Evolutionary conservation across 2,888 invertebrate species (phyloP), one percentile per base, ranked within the genome.

Genomic region (Drosophila algonquin): DNA sequence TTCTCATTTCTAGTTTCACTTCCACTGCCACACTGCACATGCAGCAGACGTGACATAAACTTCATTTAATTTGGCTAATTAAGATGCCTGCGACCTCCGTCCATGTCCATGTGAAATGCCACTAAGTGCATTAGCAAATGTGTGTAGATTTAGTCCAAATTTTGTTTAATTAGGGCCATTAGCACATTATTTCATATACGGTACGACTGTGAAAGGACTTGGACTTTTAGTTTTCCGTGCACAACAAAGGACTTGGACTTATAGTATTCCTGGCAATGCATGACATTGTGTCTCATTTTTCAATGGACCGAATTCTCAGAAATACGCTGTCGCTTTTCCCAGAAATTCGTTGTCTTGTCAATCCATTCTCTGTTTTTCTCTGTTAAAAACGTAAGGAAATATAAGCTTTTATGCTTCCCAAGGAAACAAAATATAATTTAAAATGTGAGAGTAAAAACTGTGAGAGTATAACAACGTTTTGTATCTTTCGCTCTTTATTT

Each of bases 1-100:
- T 2, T 7, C 7, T 2, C 14, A 6, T 7, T 40, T 7, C 7
- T 14, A 2, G 1, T 7, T 6, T 0, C 16, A 48, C 27, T 18
- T 24, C 14, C 12, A 32, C 3, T 24, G 4, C 1, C 18, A 5
- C 24, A 24, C 50, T 24, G 50, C 50, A 7, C 51, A 3, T 35
- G 24, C 18, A 40, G 24, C 18, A 40, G 24, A 16, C 65, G 32
- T 46, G 24, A 14, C 9, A 5, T 10, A 18, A 24, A 46, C 52
- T 63, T 18, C 18, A 64, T 52, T 65, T 65, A 52, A 46, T 14
- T 46, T 52, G 48, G 16, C 45, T 64, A 65, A 64, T 65, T 64
- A 51, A 27, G 64, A 30, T 63, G 27, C 24, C 4, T 16, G 64
- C 27, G 5, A 21, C 24, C 16, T 3, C 63, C 48, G 62, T 40